Evolutionary conservation across 92 coral and sea anemone genomes (phyloP).

Genomic region (Phenganax stokvisi): DNA sequence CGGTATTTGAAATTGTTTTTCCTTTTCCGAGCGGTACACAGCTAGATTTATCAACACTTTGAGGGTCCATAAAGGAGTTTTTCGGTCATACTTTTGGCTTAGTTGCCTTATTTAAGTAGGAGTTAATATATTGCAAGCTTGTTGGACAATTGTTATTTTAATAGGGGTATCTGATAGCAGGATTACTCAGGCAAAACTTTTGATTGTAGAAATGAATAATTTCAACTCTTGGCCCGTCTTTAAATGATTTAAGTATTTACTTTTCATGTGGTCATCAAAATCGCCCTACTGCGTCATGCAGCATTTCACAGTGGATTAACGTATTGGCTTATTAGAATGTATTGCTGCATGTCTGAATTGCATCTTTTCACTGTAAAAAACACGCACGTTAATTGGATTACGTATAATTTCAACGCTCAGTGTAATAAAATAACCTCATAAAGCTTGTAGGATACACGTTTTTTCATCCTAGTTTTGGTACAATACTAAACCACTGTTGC

Average conservation of each 20-base stretch:
- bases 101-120: conserved; percentile 4
- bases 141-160: conserved; percentile 14
- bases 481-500: background rate
- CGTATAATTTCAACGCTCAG: background rate
- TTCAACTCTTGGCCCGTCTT: conserved; percentile 12
- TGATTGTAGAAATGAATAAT: background rate
- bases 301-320: conserved; percentile 19
- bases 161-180: conserved; percentile 14
- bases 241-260: conserved; percentile 27
- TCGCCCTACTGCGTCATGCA: conserved; percentile 28
- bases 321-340: conserved; percentile 26
- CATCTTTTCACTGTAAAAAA: conserved; percentile 30
- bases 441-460: background rate
- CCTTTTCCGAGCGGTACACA: background rate
- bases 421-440: conserved; percentile 2
- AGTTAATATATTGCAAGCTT: conserved; percentile 10
- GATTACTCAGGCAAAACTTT: background rate
- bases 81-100: background rate
- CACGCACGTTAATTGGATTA: conserved; percentile 24
- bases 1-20: conserved; percentile 13
- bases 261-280: conserved; percentile 28
- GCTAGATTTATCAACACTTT: conserved; percentile 10
- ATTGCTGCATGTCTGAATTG: conserved; percentile 28
- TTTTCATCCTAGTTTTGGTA: background rate
- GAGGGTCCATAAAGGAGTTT: conserved; percentile 9